Conservation (phyloP, 37 sponge, comb jelly and placozoan species). For the Dysidea cf. avara region DNA sequence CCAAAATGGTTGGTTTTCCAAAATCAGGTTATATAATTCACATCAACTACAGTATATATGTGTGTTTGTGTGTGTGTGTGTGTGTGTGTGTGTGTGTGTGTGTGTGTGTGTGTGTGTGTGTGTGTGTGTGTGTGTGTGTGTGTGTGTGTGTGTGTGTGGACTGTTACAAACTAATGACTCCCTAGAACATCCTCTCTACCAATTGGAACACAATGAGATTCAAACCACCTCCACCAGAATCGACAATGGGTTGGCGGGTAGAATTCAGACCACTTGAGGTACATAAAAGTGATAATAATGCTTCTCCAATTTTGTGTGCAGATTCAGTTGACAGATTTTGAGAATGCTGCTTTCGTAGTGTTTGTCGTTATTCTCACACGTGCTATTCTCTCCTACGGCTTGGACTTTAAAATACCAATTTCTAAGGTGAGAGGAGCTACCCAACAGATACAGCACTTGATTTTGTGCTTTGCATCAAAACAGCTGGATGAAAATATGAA, state of each 20-base stretch:
- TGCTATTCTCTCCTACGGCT: conserved; percentile 82
- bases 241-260: conserved; percentile 96
- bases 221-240: conserved; percentile 95
- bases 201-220: conserved; percentile 99
- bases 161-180: no score
- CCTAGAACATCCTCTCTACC: conserved; percentile 92
- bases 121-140: no score
- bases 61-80: background rate
- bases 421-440: conserved; percentile 76
- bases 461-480: background rate
- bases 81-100: no score
- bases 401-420: conserved; percentile 93
- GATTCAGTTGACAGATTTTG: conserved; percentile 97
- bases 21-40: no score
- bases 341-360: conserved; percentile 92
- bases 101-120: no score
- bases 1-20: no score
- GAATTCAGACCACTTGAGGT: conserved; percentile 95
- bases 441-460: no score
- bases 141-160: no score
- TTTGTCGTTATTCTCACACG: conserved; percentile 89
- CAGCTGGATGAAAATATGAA: conserved; percentile 88
- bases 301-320: no score
- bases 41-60: no score
- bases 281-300: background rate